These are phyloP conservation scores for Sarcophaga variegata DNA, from an alignment of 2,888 invertebrate species.

Conservation along the genomic window DNA sequence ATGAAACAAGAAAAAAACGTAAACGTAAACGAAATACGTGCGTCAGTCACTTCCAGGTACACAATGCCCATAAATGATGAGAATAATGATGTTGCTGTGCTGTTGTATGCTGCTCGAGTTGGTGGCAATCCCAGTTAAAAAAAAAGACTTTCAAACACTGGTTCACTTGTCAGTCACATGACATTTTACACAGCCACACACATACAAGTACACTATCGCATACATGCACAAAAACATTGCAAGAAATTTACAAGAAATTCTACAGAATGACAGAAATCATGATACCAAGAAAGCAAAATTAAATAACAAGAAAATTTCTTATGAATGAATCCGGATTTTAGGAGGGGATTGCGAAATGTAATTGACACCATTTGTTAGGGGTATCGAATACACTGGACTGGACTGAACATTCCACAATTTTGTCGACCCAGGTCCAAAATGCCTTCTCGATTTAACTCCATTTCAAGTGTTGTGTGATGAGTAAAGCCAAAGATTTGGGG, in stretches of 20 bases:
- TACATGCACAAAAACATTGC: slow-evolving; percentile 13
- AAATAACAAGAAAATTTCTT: slow-evolving; percentile 4
- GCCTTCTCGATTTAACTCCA: not conserved
- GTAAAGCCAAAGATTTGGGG: too few species aligned
- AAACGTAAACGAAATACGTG: slow-evolving; percentile 19
- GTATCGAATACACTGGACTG: not conserved
- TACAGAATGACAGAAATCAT: slow-evolving; percentile 19
- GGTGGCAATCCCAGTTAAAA: slow-evolving; percentile 62
- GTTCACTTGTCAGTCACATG: slow-evolving; percentile 65
- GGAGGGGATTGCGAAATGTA: not conserved
- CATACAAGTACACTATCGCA: slow-evolving; percentile 13
- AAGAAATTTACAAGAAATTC: not conserved
- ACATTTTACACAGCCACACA: slow-evolving; percentile 51
- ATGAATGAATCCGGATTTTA: not conserved
- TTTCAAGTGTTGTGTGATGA: not conserved
- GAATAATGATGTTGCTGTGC: slow-evolving; percentile 53
- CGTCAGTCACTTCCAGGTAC: slow-evolving; percentile 42
- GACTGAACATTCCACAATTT: too few species aligned
- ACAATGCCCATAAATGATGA: slow-evolving; percentile 66
- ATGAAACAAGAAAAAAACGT: not conserved
- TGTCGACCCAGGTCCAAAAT: not conserved
- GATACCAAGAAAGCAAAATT: not conserved
- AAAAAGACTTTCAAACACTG: slow-evolving; percentile 52
- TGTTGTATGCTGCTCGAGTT: slow-evolving; percentile 17
- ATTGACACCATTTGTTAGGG: not conserved